Conservation (phyloP, 2,888 invertebrate species). For the Metellina segmentata region DNA sequence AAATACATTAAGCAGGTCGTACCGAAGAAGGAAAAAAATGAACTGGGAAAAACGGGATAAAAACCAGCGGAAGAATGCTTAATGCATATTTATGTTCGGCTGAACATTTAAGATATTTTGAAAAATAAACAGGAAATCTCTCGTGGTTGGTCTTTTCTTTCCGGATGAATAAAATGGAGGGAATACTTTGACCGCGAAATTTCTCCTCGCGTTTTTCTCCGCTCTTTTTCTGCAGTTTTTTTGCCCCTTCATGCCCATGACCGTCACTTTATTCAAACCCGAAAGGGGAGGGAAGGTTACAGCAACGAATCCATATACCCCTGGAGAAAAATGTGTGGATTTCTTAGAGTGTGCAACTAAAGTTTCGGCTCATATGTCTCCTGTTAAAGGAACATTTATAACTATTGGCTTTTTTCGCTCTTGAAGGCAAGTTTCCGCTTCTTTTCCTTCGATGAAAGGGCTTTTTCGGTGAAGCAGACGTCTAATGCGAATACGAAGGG, state of each 20-base stretch:
- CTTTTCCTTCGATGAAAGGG: not conserved
- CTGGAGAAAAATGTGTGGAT: constrained; percentile 15
- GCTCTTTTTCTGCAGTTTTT: constrained; percentile 2
- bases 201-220: not conserved
- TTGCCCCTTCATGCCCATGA: not conserved
- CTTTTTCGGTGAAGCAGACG: not conserved
- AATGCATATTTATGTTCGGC: constrained; percentile 31
- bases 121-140: not conserved
- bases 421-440: not conserved
- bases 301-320: not conserved
- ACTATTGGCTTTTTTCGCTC: not conserved
- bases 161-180: not conserved
- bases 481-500: not conserved
- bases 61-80: constrained; percentile 2
- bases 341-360: constrained; percentile 9
- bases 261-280: constrained; percentile 3
- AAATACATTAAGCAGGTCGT: not conserved
- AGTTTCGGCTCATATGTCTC: constrained; percentile 8
- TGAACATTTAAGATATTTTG: constrained; percentile 15
- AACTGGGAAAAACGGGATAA: not conserved
- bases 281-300: not conserved
- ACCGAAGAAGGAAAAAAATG: not conserved
- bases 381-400: not conserved
- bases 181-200: constrained; percentile 22
- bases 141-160: not conserved